These are phyloP conservation scores for Drosophila subobscura DNA, from an alignment of 1,140 invertebrate genomes.

Conservation along the genomic window DNA sequence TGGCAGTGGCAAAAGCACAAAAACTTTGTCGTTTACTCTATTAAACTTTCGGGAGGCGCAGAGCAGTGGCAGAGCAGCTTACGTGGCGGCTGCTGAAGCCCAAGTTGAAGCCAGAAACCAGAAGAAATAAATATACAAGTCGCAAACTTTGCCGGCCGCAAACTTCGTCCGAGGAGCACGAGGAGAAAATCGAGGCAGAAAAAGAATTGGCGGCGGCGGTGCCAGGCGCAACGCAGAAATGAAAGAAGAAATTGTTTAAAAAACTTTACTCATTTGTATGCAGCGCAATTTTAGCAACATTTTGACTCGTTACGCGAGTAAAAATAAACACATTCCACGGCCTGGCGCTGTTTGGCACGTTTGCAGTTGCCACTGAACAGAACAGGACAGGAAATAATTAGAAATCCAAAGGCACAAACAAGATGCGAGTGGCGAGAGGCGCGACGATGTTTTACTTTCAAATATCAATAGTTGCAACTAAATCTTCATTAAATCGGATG, in stretches of 20 bases:
- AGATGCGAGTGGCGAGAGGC: background rate
- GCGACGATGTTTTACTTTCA: background rate
- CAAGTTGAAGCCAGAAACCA: slow-evolving; percentile 77
- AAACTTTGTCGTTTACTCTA: slow-evolving; percentile 83
- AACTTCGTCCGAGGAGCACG: slow-evolving; percentile 51
- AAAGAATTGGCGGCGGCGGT: slow-evolving; percentile 49
- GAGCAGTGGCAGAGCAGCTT: slow-evolving; percentile 41
- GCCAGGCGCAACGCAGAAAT: slow-evolving; percentile 39
- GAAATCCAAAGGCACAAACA: slow-evolving; percentile 20
- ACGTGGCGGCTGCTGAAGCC: slow-evolving; percentile 54
- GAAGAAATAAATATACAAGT: slow-evolving; percentile 81
- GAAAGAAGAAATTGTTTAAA: slow-evolving; percentile 70
- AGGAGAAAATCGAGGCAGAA: slow-evolving; percentile 20
- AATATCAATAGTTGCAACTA: slow-evolving; percentile 26
- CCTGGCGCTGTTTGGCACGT: slow-evolving; percentile 8
- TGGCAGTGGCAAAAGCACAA: slow-evolving; percentile 56
- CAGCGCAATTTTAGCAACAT: slow-evolving; percentile 78
- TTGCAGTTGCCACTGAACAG: background rate
- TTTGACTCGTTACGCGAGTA: slow-evolving; percentile 77
- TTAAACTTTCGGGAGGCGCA: slow-evolving; percentile 69
- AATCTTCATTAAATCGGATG: slow-evolving; percentile 18
- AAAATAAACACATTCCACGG: slow-evolving; percentile 55
- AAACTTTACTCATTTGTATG: slow-evolving; percentile 83
- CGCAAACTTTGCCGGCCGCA: slow-evolving; percentile 66
- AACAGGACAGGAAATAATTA: slow-evolving; percentile 43